These are phyloP conservation scores for Tadarida brasiliensis DNA, from an alignment of 2,797 vertebrate species.

Conservation along the genomic window DNA sequence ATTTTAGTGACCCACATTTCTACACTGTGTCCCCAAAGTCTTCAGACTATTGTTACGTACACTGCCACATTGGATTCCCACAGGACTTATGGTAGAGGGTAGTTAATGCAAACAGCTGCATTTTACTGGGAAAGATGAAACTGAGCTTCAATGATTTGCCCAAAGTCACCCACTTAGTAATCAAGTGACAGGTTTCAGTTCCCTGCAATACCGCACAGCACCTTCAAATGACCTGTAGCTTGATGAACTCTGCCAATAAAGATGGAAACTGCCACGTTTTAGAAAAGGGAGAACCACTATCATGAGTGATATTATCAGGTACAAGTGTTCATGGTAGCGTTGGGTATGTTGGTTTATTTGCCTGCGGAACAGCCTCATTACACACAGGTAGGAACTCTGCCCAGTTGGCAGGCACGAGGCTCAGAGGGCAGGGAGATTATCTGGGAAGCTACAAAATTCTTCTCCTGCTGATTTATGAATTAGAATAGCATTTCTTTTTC, in stretches of 20 bases:
- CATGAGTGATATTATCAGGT: not conserved
- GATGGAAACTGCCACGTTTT: not conserved
- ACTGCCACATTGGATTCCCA: not conserved
- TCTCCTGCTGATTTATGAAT: not conserved
- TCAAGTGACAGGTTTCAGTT: not conserved
- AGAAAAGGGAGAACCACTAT: not conserved
- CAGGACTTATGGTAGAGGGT: not conserved
- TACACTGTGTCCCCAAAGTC: not conserved
- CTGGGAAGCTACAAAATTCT: not conserved
- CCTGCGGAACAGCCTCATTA: not conserved
- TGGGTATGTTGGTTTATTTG: not conserved
- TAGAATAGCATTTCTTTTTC: not conserved
- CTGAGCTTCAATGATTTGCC: not conserved
- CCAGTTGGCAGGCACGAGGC: not conserved
- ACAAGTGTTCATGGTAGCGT: not conserved
- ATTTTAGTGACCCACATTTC: not conserved
- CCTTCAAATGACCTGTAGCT: not conserved
- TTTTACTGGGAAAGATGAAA: conserved; percentile 1
- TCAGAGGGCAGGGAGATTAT: not conserved
- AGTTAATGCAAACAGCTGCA: not conserved
- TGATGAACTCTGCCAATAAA: not conserved
- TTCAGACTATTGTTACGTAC: not conserved
- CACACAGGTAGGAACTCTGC: not conserved
- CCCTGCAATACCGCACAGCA: not conserved
- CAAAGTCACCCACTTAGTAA: not conserved